These are phyloP conservation scores for Archips crataeganus DNA, from an alignment of 2,888 invertebrate genomes.

Conservation along the genomic window DNA sequence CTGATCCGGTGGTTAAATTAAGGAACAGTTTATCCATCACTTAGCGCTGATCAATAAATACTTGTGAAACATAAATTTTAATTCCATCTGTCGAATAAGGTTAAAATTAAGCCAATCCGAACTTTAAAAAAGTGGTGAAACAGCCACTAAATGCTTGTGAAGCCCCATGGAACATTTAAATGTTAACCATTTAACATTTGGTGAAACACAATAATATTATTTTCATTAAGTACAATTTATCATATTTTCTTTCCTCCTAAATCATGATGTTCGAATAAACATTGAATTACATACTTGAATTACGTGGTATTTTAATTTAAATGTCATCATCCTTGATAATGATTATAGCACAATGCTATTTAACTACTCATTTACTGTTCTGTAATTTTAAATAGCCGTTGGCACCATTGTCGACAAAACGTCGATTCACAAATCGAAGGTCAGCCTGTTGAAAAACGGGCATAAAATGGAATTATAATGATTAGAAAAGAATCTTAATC, in stretches of 20 bases:
- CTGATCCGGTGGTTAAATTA: no score
- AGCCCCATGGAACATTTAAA: slow-evolving; percentile 44
- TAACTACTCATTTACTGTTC: slow-evolving; percentile 24
- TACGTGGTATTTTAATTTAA: slow-evolving; percentile 50
- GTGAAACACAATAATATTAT: slow-evolving; percentile 59
- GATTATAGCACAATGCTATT: slow-evolving; percentile 12
- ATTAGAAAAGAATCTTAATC: slow-evolving; percentile 25
- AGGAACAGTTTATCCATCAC: no score
- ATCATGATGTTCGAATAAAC: slow-evolving; percentile 84
- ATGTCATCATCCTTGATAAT: slow-evolving; percentile 5
- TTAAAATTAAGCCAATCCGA: no score
- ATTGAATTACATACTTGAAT: slow-evolving; percentile 69
- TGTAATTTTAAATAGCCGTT: slow-evolving; percentile 13
- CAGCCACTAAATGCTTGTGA: neutral
- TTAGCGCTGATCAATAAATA: no score
- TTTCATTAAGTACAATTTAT: slow-evolving; percentile 78
- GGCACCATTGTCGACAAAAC: slow-evolving; percentile 21
- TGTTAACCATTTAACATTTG: slow-evolving; percentile 49
- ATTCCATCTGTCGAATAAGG: no score
- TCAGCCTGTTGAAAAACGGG: slow-evolving; percentile 25
- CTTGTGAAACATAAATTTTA: no score
- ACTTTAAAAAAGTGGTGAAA: no score
- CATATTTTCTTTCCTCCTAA: slow-evolving; percentile 78
- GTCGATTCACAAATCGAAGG: slow-evolving; percentile 26
- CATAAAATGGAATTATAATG: slow-evolving; percentile 37